These are phyloP conservation scores for Lagopus muta DNA, from an alignment of 2,113 vertebrate species.

Conservation along the genomic window DNA sequence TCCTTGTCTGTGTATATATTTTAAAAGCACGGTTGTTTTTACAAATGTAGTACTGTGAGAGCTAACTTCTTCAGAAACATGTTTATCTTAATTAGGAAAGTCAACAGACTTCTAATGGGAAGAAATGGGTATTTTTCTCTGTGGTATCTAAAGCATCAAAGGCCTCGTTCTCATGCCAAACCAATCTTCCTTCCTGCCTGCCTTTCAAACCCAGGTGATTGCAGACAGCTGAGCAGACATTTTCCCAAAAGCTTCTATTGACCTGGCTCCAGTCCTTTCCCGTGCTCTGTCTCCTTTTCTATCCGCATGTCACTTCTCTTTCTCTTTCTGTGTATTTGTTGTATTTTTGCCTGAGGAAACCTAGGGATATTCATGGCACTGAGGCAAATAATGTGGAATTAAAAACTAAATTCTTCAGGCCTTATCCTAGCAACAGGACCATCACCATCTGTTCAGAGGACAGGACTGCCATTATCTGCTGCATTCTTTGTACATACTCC, in stretches of 20 bases:
- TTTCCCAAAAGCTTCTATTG: slow-evolving; percentile 83
- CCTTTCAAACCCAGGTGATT: slow-evolving; percentile 86
- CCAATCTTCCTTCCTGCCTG: slow-evolving; percentile 84
- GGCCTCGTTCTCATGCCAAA: slow-evolving; percentile 81
- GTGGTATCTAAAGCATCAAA: slow-evolving; percentile 84
- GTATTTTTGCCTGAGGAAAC: slow-evolving; percentile 85
- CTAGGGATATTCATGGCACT: slow-evolving; percentile 89
- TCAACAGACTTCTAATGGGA: slow-evolving; percentile 86
- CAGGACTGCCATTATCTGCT: slow-evolving; percentile 83
- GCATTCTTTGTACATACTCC: slow-evolving; percentile 84
- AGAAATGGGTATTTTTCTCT: slow-evolving; percentile 82
- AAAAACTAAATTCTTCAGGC: slow-evolving; percentile 94
- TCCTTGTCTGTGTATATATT: slow-evolving; percentile 77
- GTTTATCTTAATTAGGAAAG: slow-evolving; percentile 91
- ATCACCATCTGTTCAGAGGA: slow-evolving; percentile 92
- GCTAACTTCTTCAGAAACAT: slow-evolving; percentile 84
- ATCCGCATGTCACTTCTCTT: slow-evolving; percentile 72
- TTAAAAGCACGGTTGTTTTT: slow-evolving; percentile 82
- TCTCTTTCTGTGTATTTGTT: slow-evolving; percentile 76
- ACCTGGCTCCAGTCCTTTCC: slow-evolving; percentile 77
- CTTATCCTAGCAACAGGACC: slow-evolving; percentile 94
- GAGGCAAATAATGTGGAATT: slow-evolving; percentile 97
- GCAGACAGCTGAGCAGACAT: slow-evolving; percentile 84
- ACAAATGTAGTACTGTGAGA: slow-evolving; percentile 81
- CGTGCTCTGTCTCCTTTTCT: slow-evolving; percentile 70